phyloP scores from a whole-genome alignment of 2,113 vertebrate species.

The Gambusia holbrooki region DNA sequence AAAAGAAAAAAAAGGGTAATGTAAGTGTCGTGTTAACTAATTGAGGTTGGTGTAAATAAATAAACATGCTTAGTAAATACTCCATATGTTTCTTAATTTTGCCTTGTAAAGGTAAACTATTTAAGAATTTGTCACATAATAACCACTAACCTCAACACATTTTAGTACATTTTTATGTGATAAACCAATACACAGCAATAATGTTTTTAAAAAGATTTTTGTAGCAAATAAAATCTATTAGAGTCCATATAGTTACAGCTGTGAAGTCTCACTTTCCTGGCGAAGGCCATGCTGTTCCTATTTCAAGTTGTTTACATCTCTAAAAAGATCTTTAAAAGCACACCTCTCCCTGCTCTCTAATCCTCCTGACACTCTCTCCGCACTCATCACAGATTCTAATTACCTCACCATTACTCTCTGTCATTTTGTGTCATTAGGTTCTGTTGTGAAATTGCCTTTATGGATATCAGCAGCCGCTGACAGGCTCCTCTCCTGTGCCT shows the following conservation, averaged over 20 bases:
- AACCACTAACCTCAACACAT: too few species aligned
- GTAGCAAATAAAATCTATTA: not conserved
- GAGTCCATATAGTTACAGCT: not conserved
- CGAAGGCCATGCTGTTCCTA: not conserved
- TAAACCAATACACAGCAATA: too few species aligned
- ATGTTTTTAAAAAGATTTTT: too few species aligned
- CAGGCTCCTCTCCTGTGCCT: slow-evolving; percentile 30
- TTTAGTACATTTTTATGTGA: too few species aligned
- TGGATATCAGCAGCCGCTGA: slow-evolving; percentile 59
- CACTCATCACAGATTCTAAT: slow-evolving; percentile 39
- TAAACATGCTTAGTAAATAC: too few species aligned
- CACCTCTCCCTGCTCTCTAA: not conserved
- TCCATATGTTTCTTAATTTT: too few species aligned
- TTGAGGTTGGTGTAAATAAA: too few species aligned
- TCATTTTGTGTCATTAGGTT: slow-evolving; percentile 66
- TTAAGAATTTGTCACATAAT: too few species aligned
- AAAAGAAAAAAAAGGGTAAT: too few species aligned
- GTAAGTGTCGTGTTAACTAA: too few species aligned
- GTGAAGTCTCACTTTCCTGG: not conserved
- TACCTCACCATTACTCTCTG: slow-evolving; percentile 47
- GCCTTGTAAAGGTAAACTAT: too few species aligned
- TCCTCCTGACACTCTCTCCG: not conserved
- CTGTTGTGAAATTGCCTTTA: slow-evolving; percentile 65
- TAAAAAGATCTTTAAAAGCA: slow-evolving; percentile 11
- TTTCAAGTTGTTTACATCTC: not conserved